These are phyloP conservation scores for Phasianus colchicus DNA, from an alignment of 2,113 vertebrate genomes.

Conservation along the genomic window DNA sequence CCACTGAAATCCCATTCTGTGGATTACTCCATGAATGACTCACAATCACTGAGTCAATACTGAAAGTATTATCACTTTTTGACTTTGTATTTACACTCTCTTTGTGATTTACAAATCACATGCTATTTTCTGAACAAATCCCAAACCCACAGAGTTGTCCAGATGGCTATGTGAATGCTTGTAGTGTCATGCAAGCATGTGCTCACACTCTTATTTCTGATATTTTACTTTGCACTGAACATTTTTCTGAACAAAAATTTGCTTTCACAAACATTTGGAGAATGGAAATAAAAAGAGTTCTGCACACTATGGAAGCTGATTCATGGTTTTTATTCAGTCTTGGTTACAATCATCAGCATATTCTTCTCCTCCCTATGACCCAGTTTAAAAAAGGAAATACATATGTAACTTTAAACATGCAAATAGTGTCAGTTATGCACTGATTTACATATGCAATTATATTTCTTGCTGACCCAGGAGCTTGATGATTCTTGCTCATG, in stretches of 20 bases:
- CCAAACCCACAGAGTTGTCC: constrained; percentile 11
- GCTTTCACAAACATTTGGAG: background rate
- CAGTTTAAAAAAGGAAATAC: constrained; percentile 4
- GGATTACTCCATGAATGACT: background rate
- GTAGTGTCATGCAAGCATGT: background rate
- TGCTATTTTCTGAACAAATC: background rate
- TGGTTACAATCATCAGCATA: background rate
- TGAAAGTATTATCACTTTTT: background rate
- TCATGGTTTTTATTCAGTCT: constrained; percentile 36
- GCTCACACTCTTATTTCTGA: constrained; percentile 1
- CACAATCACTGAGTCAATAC: background rate
- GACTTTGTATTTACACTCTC: background rate
- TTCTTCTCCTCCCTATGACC: constrained; percentile 14
- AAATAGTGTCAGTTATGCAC: background rate
- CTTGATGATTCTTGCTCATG: background rate
- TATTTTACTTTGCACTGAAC: background rate
- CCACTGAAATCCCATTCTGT: background rate
- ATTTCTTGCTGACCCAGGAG: background rate
- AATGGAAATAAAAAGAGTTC: background rate
- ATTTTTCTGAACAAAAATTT: constrained; percentile 17
- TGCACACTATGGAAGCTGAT: constrained; percentile 1
- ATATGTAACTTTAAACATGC: constrained; percentile 10
- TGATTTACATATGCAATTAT: background rate
- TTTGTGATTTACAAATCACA: background rate
- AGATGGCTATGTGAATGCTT: constrained; percentile 49